A percentile compares a stretch with the other conserved stretches of the same genome.
phyloP scores from a whole-genome alignment of 2,797 vertebrate genomes.

The Pangasius macronema region DNA sequence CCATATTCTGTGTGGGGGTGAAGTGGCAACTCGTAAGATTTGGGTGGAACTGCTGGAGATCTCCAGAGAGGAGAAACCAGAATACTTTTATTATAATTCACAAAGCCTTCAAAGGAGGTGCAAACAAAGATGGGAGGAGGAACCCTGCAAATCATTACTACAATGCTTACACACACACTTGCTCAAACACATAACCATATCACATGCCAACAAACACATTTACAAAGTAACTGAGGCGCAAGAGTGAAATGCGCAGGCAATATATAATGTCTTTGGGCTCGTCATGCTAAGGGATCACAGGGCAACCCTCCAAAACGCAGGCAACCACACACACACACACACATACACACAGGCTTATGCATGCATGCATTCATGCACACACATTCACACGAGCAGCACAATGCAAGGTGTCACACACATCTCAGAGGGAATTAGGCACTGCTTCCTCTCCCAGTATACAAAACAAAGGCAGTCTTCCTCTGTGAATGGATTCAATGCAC shows the following conservation, averaged over 20 bases:
- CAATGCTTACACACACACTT: constrained; percentile 26
- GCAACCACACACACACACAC: constrained; percentile 5
- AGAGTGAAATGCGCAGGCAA: constrained; percentile 16
- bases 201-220: constrained; percentile 35
- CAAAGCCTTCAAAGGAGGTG: constrained; percentile 39
- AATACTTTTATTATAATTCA: constrained; percentile 41
- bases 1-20: constrained; percentile 5
- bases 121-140: constrained; percentile 45
- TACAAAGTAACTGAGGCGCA: background rate
- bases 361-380: constrained; percentile 24
- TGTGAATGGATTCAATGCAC: constrained; percentile 59
- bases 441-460: constrained; percentile 76
- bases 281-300: constrained; percentile 33
- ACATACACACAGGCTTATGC: background rate
- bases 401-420: constrained; percentile 74
- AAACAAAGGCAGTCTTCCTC: constrained; percentile 76
- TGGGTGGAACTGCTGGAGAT: constrained; percentile 26
- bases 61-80: constrained; percentile 31
- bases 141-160: constrained; percentile 34
- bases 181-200: constrained; percentile 24
- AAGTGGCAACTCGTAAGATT: constrained; percentile 13
- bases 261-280: constrained; percentile 41
- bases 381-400: constrained; percentile 52
- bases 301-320: constrained; percentile 53
- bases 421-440: constrained; percentile 73